Conservation (phyloP, 1,140 invertebrate species). For the Rhizoglyphus robini region DNA sequence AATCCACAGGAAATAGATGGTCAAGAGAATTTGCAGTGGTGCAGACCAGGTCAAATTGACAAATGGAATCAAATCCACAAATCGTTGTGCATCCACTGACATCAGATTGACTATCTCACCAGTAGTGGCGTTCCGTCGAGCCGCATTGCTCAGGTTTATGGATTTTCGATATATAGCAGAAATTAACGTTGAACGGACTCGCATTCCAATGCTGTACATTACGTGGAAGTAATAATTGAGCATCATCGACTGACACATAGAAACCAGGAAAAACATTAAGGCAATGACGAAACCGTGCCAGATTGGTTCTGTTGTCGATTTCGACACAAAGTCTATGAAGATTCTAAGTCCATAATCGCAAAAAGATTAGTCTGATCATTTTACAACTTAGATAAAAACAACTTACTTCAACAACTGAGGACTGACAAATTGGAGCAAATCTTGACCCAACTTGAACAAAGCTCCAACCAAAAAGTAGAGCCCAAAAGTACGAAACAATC, state of each 20-base stretch:
- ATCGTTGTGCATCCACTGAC: constrained; percentile 39
- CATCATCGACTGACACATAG: constrained; percentile 48
- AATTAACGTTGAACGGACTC: constrained; percentile 28
- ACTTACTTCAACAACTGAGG: constrained; percentile 47
- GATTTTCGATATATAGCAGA: constrained; percentile 30
- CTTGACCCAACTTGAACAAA: constrained; percentile 61
- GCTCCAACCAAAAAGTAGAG: constrained; percentile 66
- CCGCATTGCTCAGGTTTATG: constrained; percentile 29
- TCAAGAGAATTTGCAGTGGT: constrained; percentile 72
- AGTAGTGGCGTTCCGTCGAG: constrained; percentile 35
- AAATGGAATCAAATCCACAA: constrained; percentile 28
- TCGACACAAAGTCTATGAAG: constrained; percentile 47
- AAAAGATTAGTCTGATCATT: not conserved
- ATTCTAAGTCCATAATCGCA: constrained; percentile 20
- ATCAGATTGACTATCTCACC: constrained; percentile 44
- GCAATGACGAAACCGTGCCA: constrained; percentile 83
- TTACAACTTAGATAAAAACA: constrained; percentile 5
- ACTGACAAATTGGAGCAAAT: constrained; percentile 71
- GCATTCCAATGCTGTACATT: constrained; percentile 48
- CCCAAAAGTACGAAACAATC: constrained; percentile 53
- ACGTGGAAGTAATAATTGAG: constrained; percentile 76
- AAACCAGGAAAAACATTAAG: constrained; percentile 32
- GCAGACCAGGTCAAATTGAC: constrained; percentile 79
- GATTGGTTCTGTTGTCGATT: constrained; percentile 37
- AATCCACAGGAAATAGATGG: constrained; percentile 81